Conservation (phyloP, 2,888 invertebrate genomes). For the Ditula angustiorana region DNA sequence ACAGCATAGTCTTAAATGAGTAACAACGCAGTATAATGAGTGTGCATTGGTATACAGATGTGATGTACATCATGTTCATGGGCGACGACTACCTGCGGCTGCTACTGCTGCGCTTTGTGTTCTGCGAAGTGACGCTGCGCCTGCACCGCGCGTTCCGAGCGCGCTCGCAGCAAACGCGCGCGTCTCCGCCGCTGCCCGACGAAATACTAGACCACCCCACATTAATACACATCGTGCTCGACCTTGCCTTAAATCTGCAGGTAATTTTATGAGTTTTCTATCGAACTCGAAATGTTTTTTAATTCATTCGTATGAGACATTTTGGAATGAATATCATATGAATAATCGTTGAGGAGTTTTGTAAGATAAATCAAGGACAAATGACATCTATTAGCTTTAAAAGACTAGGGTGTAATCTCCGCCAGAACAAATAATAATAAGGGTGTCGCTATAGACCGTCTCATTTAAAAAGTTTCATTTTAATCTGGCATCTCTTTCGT, state of each 20-base stretch:
- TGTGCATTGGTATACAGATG: slow-evolving; percentile 74
- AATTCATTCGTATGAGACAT: no score
- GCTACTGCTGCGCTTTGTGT: slow-evolving; percentile 94
- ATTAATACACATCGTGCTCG: slow-evolving; percentile 92
- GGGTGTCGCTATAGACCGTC: no score
- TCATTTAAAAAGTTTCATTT: no score
- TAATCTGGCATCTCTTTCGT: no score
- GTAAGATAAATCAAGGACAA: no score
- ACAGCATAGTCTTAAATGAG: no score
- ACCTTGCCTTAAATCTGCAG: slow-evolving; percentile 93
- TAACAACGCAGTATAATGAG: not conserved
- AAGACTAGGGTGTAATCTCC: no score
- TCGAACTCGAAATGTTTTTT: no score
- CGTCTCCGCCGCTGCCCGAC: slow-evolving; percentile 94
- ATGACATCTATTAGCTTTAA: no score
- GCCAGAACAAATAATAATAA: no score
- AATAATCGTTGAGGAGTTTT: no score
- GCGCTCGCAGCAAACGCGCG: slow-evolving; percentile 93
- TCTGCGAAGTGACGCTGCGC: slow-evolving; percentile 96
- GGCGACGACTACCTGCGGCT: slow-evolving; percentile 97
- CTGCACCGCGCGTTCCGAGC: slow-evolving; percentile 94
- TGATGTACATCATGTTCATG: slow-evolving; percentile 93
- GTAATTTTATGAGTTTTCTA: slow-evolving; percentile 79
- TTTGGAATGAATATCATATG: no score
- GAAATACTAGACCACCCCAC: slow-evolving; percentile 94